Conservation (phyloP, 1,140 invertebrate species). For the Sinella curviseta region DNA sequence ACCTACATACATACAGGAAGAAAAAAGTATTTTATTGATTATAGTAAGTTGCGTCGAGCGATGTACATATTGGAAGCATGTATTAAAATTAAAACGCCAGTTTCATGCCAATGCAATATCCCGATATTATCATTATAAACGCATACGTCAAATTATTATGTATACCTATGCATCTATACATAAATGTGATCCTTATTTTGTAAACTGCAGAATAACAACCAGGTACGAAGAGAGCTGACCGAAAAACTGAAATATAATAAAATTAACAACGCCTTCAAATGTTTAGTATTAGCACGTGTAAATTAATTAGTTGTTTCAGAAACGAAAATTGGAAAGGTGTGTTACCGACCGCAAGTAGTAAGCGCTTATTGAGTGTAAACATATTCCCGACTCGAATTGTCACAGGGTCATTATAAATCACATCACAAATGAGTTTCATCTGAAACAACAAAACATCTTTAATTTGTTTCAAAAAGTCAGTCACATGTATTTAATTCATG, state of each 20-base stretch:
- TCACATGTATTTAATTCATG: neutral
- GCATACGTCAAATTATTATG: too few species aligned
- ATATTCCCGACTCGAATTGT: neutral
- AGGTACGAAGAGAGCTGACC: neutral
- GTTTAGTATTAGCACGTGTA: neutral
- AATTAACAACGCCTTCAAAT: neutral
- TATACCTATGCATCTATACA: too few species aligned
- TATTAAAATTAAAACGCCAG: too few species aligned
- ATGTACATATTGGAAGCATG: too few species aligned
- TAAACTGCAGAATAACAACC: constrained; percentile 10
- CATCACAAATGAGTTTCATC: constrained; percentile 17
- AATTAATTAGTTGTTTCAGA: neutral
- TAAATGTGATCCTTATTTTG: neutral
- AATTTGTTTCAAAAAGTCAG: neutral
- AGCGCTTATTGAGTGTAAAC: neutral
- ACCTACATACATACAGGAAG: too few species aligned
- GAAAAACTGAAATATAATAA: constrained; percentile 11
- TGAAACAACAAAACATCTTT: neutral
- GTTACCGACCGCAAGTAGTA: neutral
- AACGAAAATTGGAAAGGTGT: too few species aligned
- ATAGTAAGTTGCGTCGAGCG: too few species aligned
- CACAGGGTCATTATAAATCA: constrained; percentile 3
- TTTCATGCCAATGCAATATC: too few species aligned
- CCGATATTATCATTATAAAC: too few species aligned
- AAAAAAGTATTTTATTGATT: too few species aligned